A percentile compares a stretch with the other conserved stretches of the same genome.
Conservation (phyloP, 2,797 vertebrate genomes). For the Hippopotamyrus pictus region DNA sequence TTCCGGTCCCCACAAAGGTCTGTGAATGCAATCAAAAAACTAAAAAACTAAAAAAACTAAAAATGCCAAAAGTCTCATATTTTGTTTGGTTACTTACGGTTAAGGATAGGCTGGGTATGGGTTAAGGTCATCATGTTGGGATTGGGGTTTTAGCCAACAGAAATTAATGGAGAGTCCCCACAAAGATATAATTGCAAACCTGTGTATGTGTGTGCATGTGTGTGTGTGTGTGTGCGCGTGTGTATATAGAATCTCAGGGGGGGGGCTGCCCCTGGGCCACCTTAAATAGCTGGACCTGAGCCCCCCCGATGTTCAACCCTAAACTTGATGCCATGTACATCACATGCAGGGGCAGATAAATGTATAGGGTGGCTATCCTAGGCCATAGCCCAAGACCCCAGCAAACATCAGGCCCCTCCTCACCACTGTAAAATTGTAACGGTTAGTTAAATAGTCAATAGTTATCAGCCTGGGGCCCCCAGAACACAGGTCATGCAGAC, state of each 20-base stretch:
- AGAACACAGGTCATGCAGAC: background rate
- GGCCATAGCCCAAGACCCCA: background rate
- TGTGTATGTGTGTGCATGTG: no score
- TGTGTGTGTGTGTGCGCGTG: no score
- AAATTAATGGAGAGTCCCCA: no score
- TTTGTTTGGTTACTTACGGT: no score
- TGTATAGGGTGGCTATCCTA: background rate
- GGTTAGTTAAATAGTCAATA: background rate
- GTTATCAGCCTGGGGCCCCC: background rate
- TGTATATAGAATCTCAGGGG: background rate
- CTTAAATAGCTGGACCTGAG: background rate
- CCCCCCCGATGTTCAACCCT: background rate
- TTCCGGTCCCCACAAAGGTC: no score
- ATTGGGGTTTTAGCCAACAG: no score
- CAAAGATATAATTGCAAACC: no score
- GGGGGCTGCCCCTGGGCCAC: background rate
- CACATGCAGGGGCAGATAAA: background rate
- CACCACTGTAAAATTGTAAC: background rate
- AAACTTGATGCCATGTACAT: background rate
- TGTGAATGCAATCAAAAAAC: no score
- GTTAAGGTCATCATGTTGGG: no score
- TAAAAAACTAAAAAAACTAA: no score
- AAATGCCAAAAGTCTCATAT: no score
- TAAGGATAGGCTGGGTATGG: no score
- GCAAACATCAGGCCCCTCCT: background rate